Base-by-base conservation (phyloP, 2,888 invertebrate genomes). In the Xanthorhoe spadicearia region DNA sequence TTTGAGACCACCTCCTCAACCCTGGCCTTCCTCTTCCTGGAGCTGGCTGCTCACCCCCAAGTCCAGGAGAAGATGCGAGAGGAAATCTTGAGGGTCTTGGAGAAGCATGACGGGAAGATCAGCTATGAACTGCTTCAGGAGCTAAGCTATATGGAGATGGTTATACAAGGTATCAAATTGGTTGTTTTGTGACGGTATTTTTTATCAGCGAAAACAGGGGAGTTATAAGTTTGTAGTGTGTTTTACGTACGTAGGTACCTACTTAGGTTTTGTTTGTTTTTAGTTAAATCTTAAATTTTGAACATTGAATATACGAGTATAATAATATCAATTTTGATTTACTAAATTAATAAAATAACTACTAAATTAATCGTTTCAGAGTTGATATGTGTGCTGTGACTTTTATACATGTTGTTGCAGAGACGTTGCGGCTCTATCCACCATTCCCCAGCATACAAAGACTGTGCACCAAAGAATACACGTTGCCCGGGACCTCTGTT, bases 1-100 rank as follows among this genome's bases (percentile, higher is more conserved):
- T 95, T 94, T 77, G 95, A 95, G 81, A 95, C 95, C 5, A 94
- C 94, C 0, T 94, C 94, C 0, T 93, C 94, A 0, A 94, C 94
- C 0, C 85, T 95, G 54, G 92, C 94, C 19, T 94, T 94, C 75
- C 83, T 94, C 7, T 84, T 95, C 46, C 90, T 94, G 75, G 94
- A 94, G 80, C 78, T 95, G 56, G 94, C 94, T 0, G 84, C 92
- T 0, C 83, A 94, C 68, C 92, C 86, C 2, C 82, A 86, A 0
- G 89, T 95, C 0, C 95, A 95, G 80, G 86, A 91, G 49, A 91
- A 82, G 74, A 73, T 95, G 78, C 82, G 94, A 62, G 69, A 75
- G 0, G 95, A 95, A 80, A 90, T 95, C 18, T 69, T 75, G 0
- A 77, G 86, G 35, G 89, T 87, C 2, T 51, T 92, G 69, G 76